Evolutionary conservation across 2,888 invertebrate genomes (phyloP).

Genomic region (Nomada fabriciana): DNA sequence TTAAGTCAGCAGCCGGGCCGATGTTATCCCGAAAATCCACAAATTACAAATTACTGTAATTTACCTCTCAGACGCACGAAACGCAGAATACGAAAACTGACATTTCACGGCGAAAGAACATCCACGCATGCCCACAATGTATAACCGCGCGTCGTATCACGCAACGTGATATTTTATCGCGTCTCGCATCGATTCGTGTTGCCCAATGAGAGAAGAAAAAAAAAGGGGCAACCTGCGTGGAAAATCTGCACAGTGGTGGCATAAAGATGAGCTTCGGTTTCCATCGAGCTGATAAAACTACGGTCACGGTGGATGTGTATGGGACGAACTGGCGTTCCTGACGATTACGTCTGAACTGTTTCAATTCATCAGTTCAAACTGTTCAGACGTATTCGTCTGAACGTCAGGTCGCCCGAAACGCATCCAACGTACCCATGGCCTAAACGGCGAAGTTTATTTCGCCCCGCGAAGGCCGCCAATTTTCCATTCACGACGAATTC

Average conservation of each 20-base stretch:
- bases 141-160: slow-evolving; percentile 12
- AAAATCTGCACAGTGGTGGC: background rate
- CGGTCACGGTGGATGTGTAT: no score
- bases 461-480: slow-evolving; percentile 12
- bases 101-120: slow-evolving; percentile 4
- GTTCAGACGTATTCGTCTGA: no score
- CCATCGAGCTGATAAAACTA: no score
- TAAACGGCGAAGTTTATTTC: background rate
- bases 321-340: no score
- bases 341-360: no score
- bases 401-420: no score
- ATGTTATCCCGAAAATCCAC: background rate
- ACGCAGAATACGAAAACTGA: slow-evolving; percentile 14
- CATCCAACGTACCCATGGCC: no score
- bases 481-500: slow-evolving; percentile 36
- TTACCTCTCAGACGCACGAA: background rate
- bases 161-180: slow-evolving; percentile 32
- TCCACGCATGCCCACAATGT: background rate
- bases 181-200: slow-evolving; percentile 18
- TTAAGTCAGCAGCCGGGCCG: background rate
- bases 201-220: slow-evolving; percentile 18
- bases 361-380: no score
- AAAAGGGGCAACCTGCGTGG: background rate
- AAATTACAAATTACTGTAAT: slow-evolving; percentile 16
- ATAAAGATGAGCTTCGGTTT: slow-evolving; percentile 13